These are phyloP conservation scores for Metopolophium dirhodum DNA, from an alignment of 1,140 invertebrate species.

Conservation along the genomic window DNA sequence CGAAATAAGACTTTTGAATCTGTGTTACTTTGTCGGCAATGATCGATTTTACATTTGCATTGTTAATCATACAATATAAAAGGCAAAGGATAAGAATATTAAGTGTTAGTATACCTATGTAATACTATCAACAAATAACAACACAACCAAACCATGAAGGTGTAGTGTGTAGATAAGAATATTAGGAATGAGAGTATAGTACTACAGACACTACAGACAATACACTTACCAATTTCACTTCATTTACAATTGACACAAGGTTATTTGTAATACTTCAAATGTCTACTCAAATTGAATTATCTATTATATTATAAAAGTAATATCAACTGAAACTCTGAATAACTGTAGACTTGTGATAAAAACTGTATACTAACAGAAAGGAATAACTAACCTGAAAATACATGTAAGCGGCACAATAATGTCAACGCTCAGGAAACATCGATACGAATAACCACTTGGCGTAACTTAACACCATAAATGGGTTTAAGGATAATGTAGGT, in stretches of 20 bases:
- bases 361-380: background rate
- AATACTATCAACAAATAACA: background rate
- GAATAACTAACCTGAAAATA: background rate
- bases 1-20: background rate
- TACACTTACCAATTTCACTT: background rate
- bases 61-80: background rate
- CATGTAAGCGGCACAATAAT: background rate
- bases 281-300: background rate
- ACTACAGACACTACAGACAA: background rate
- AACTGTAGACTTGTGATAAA: no score
- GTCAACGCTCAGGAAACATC: background rate
- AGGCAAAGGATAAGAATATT: background rate
- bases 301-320: background rate
- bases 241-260: background rate
- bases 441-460: background rate
- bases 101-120: background rate
- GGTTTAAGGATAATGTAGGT: background rate
- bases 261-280: background rate
- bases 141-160: background rate
- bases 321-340: no score
- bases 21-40: background rate
- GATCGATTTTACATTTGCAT: background rate
- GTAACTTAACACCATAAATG: background rate
- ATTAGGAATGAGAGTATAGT: background rate
- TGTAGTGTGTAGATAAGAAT: background rate